Evolutionary conservation across 2,888 invertebrate species (phyloP), one percentile per base, ranked within the genome.

Genomic region (Cephus runcator): DNA sequence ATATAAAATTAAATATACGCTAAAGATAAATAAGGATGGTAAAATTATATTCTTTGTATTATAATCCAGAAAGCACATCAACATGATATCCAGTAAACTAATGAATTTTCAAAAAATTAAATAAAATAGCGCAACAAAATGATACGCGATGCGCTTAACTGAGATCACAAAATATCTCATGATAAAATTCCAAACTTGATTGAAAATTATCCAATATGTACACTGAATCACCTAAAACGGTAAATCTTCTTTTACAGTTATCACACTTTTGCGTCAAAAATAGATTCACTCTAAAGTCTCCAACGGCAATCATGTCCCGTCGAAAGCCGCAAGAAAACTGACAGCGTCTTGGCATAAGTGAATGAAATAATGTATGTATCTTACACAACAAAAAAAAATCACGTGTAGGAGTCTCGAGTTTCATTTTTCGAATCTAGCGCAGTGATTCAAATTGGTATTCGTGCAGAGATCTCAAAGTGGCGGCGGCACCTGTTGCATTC

Each of bases 401-500:
- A 33, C 69, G 78, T 73, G 77, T 76, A 40, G 56, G 23, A 15
- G 56, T 56, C 56, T 77, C 75, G 75, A 79, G 73, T 82, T 81
- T 77, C 78, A 75, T 76, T 80, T 77, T 80, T 79, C 76, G 73
- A 35, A 73, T 31, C 34, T 9, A 34, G 56, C 34, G 15, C 33
- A 34, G 30, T 36, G 77, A 77, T 68, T 71, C 31, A 30, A 71
- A 71, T 71, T 34, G 35, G 9, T 0, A 56, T 56, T 56, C 23
- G 69, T 23, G 12, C 11, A 33, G 71, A n/a, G 56, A 11, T 23
- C 77, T 23, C 75, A 77, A 77, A 77, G 68, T 31, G 12, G 35
- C 34, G 36, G 30, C 30, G 23, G 76, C 78, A 78, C 78, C 78
- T 78, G 78, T 78, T 78, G 78, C 78, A 78, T 78, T 76, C 78